Evolutionary conservation across 1,140 invertebrate genomes (phyloP), one percentile per base, ranked within the genome.

Genomic region (Thalassaphorura encarpata): DNA sequence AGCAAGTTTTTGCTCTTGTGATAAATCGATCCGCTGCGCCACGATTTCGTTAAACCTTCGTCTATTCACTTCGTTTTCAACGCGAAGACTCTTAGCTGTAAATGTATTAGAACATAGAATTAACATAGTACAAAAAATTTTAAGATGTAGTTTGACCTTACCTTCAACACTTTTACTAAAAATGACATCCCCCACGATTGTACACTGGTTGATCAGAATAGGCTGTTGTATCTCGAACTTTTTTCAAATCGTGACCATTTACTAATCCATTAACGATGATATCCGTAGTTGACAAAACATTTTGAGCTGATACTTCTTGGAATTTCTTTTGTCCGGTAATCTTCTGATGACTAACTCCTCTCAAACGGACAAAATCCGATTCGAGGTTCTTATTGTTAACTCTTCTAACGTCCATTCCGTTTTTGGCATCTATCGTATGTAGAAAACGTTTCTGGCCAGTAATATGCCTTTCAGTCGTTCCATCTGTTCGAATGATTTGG

Each of bases 401-500:
- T 26, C 18, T 42, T 18, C 11, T 24, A 16, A 49, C 43, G 3
- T 8, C 21, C 3, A 39, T 24, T 19, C 43, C 43, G 8, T 29
- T 5, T 24, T 48, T 18, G 19, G 23, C 28, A 2, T 24, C 27
- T 4, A 55, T 21, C 13, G 18, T 23, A 8, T 31, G 21, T 5
- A 36, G 5, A 55, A 55, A 55, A 5, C n/a, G 3, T 28, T 53
- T 53, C 33, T 24, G 6, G 11, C 51, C 51, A 53, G 31, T 31
- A 31, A 53, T 53, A 16, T 18, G 5, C 21, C 51, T 46, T n/a
- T n/a, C 33, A n/a, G n/a, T n/a, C 26, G 23, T 8, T 26, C 39
- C 39, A 18, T 53, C 51, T n/a, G 3, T 46, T 3, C 51, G 51
- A 6, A 53, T 28, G 26, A 53, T 53, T 28, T 53, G n/a, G 6